phyloP scores from a whole-genome alignment of 1,140 invertebrate species.

The Lanistes nyassanus region DNA sequence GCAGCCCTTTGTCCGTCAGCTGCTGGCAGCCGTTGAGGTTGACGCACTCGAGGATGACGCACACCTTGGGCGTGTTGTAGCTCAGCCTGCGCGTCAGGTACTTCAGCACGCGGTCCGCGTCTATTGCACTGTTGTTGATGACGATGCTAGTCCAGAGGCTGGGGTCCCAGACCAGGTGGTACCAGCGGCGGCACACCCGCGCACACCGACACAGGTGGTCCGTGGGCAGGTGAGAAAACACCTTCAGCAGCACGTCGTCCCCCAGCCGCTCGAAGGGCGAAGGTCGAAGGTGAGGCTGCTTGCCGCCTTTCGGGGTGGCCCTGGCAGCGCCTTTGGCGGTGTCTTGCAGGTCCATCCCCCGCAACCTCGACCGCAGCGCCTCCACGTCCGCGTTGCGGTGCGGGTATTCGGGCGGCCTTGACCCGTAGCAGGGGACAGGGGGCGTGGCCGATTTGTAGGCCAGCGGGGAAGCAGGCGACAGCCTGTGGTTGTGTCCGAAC shows the following conservation, averaged over 20 bases:
- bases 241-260: conserved; percentile 71
- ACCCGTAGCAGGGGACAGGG: neutral
- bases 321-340: conserved; percentile 25
- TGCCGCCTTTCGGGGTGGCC: conserved; percentile 33
- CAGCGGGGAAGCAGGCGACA: conserved; percentile 24
- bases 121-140: conserved; percentile 74
- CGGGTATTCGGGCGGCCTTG: conserved; percentile 23
- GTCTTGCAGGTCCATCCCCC: conserved; percentile 46
- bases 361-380: conserved; percentile 39
- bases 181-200: conserved; percentile 82
- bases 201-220: conserved; percentile 82
- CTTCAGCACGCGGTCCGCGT: conserved; percentile 77
- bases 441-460: conserved; percentile 21
- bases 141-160: conserved; percentile 79
- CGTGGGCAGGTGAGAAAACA: conserved; percentile 81
- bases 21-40: conserved; percentile 78
- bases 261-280: conserved; percentile 64
- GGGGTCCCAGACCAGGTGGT: conserved; percentile 81
- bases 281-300: conserved; percentile 39
- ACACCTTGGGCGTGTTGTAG: conserved; percentile 68
- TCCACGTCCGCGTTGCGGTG: conserved; percentile 39
- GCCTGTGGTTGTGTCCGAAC: conserved; percentile 9
- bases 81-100: conserved; percentile 67
- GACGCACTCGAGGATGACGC: conserved; percentile 73
- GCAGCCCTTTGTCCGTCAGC: conserved; percentile 80